Conservation (phyloP, 1,140 invertebrate genomes). For the Drosophila guanche region DNA sequence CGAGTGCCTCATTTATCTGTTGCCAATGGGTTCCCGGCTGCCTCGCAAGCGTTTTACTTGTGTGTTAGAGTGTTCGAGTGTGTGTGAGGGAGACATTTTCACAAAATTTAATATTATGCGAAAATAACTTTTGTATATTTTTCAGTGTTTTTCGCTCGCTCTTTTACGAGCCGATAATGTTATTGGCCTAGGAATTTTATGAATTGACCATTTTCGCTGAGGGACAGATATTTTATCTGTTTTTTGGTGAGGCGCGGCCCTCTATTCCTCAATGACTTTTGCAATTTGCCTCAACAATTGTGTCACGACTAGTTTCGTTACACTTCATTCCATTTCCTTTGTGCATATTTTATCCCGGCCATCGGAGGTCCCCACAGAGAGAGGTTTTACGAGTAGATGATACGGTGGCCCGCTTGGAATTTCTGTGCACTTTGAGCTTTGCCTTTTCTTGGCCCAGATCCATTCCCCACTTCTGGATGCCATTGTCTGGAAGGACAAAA, state of each 20-base stretch:
- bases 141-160: conserved; percentile 14
- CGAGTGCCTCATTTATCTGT: conserved; percentile 78
- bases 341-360: conserved; percentile 42
- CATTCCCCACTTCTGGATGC: conserved; percentile 41
- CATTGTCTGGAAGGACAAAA: conserved; percentile 55
- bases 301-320: conserved; percentile 78
- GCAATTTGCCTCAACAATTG: conserved; percentile 74
- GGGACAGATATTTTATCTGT: conserved; percentile 32
- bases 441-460: conserved; percentile 62
- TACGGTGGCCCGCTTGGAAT: conserved; percentile 55
- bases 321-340: conserved; percentile 56
- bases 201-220: conserved; percentile 36
- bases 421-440: conserved; percentile 52
- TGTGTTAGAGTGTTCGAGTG: conserved; percentile 15
- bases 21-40: conserved; percentile 56
- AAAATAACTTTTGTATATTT: conserved; percentile 50
- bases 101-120: conserved; percentile 67
- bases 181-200: conserved; percentile 66
- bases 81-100: conserved; percentile 37
- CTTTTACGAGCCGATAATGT: conserved; percentile 74
- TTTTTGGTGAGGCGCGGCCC: not conserved
- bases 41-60: conserved; percentile 48
- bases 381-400: conserved; percentile 7
- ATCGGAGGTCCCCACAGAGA: conserved; percentile 1
- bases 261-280: conserved; percentile 58